Evolutionary conservation across 2,888 invertebrate species (phyloP).

Genomic region (Hermaeophaga mercurialis): DNA sequence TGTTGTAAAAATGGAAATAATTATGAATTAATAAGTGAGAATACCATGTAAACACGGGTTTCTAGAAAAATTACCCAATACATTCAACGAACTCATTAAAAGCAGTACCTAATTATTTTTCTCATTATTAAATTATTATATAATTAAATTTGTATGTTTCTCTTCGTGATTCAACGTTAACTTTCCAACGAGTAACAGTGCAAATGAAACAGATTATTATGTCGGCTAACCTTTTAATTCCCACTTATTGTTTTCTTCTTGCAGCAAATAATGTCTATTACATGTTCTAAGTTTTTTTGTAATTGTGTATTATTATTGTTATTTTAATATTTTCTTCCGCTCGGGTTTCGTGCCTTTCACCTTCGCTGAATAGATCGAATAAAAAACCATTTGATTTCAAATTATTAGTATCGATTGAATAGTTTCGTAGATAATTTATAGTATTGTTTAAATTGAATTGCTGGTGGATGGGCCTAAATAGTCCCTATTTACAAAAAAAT

Average conservation of each 20-base stretch:
- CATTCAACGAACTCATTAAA: conserved; percentile 13
- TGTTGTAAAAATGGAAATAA: too few relatives aligned
- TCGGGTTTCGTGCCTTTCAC: conserved; percentile 5
- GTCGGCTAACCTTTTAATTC: conserved; percentile 15
- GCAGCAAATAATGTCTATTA: conserved; percentile 6
- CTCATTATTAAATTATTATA: conserved; percentile 21
- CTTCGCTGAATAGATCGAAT: too few relatives aligned
- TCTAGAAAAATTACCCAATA: conserved; percentile 3
- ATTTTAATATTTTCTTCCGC: conserved; percentile 9
- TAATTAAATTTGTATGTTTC: conserved; percentile 23
- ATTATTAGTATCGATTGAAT: too few relatives aligned
- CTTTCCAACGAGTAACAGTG: conserved; percentile 17
- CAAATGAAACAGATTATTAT: conserved; percentile 15
- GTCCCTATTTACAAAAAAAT: too few relatives aligned
- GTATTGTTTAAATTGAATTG: too few relatives aligned
- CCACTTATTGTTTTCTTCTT: conserved; percentile 14
- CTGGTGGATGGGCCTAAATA: too few relatives aligned
- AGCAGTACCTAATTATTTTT: conserved; percentile 10
- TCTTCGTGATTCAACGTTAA: conserved; percentile 19
- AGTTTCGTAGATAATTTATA: too few relatives aligned
- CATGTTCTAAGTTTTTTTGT: conserved; percentile 9
- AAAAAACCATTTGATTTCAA: too few relatives aligned
- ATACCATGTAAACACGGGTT: too few relatives aligned
- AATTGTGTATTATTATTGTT: conserved; percentile 8
- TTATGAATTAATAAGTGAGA: too few relatives aligned